Evolutionary conservation across 2,797 vertebrate genomes (phyloP).

Genomic region (Garrulus glandarius): DNA sequence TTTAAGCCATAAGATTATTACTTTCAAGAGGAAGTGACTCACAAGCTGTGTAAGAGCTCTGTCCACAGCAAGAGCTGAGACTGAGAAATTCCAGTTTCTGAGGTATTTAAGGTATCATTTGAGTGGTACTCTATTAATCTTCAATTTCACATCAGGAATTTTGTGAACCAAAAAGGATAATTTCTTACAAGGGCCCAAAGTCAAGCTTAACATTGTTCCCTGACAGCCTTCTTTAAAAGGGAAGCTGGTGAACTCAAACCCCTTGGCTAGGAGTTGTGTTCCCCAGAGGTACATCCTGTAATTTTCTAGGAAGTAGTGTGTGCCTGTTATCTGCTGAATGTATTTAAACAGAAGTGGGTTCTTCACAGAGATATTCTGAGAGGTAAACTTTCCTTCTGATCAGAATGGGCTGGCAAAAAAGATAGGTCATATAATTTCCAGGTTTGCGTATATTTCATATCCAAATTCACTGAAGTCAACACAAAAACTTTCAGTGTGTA

Average conservation of each 20-base stretch:
- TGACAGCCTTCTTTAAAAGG: neutral
- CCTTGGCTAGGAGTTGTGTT: neutral
- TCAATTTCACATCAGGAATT: neutral
- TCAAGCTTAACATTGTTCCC: neutral
- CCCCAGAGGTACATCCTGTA: rapidly evolving
- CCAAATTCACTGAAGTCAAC: neutral
- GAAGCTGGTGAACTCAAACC: neutral
- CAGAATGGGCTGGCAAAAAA: neutral
- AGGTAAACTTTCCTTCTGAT: neutral
- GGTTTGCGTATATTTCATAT: neutral
- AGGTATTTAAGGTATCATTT: neutral
- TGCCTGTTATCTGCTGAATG: neutral
- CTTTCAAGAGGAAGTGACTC: neutral
- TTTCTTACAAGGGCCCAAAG: neutral
- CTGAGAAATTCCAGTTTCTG: neutral
- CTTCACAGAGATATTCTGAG: neutral
- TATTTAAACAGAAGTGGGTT: neutral
- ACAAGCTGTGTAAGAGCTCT: neutral
- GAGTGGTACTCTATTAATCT: neutral
- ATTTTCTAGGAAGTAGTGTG: neutral
- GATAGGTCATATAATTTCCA: neutral
- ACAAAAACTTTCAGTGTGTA: neutral
- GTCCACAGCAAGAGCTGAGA: neutral
- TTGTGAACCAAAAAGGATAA: neutral
- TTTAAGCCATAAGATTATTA: neutral